A percentile compares a stretch with the other conserved stretches of the same genome.
phyloP scores from a whole-genome alignment of 2,888 invertebrate genomes.

The Cantharis rustica region DNA sequence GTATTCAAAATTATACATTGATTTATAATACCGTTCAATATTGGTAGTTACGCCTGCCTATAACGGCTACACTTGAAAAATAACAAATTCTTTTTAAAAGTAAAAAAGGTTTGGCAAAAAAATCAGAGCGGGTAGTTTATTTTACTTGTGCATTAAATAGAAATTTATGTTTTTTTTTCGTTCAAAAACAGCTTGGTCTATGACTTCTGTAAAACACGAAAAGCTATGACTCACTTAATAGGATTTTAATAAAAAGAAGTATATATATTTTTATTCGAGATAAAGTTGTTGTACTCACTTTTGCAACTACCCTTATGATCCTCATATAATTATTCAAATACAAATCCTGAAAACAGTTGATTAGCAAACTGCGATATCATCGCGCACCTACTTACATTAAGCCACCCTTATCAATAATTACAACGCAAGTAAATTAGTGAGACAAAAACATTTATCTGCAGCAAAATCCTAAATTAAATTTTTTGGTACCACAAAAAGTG shows the following conservation, averaged over 20 bases:
- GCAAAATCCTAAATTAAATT: background rate
- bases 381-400: background rate
- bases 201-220: background rate
- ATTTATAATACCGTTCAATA: background rate
- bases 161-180: background rate
- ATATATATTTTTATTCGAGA: no score
- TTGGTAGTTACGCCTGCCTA: background rate
- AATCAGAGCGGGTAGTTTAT: background rate
- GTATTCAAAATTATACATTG: background rate
- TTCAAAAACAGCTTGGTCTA: background rate
- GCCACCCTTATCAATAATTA: background rate
- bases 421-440: background rate
- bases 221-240: background rate
- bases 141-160: background rate
- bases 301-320: background rate
- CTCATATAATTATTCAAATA: background rate
- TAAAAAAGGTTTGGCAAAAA: background rate
- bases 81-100: background rate
- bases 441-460: background rate
- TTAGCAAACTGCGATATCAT: background rate
- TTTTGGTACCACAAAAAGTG: background rate
- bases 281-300: background rate
- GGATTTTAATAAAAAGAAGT: no score
- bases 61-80: background rate
- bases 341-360: background rate